Evolutionary conservation across 1,140 invertebrate genomes (phyloP).

Genomic region (Drosophila oshimai): DNA sequence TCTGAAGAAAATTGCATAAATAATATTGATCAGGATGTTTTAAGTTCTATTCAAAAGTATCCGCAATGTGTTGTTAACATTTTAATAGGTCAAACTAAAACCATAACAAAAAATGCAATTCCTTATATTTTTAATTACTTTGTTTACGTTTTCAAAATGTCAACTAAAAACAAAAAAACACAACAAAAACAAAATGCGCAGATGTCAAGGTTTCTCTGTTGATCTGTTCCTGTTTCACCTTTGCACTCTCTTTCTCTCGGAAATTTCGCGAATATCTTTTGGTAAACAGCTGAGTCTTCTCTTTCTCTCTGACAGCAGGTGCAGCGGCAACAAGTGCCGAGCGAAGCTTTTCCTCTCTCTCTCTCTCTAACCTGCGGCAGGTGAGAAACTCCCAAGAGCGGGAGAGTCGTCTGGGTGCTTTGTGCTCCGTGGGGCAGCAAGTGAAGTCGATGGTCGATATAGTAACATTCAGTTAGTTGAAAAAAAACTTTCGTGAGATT

Average conservation of each 20-base stretch:
- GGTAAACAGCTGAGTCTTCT: slow-evolving; percentile 13
- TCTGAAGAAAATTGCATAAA: no score
- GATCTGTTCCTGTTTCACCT: slow-evolving; percentile 19
- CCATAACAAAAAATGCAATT: no score
- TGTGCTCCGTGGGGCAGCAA: no score
- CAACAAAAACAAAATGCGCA: not conserved
- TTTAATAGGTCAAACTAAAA: slow-evolving; percentile 3
- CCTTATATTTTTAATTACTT: no score
- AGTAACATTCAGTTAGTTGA: no score
- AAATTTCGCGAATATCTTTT: slow-evolving; percentile 44
- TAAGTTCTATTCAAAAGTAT: not conserved
- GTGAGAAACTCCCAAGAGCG: no score
- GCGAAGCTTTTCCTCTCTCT: slow-evolving; percentile 44
- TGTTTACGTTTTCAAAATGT: no score
- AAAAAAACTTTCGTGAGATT: slow-evolving; percentile 76
- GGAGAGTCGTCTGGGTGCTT: no score
- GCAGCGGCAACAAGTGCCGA: slow-evolving; percentile 52
- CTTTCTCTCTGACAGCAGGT: slow-evolving; percentile 12
- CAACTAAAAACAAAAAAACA: slow-evolving; percentile 21
- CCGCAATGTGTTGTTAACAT: not conserved
- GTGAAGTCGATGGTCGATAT: no score
- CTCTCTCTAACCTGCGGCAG: not conserved
- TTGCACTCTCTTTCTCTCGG: not conserved
- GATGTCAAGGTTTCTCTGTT: slow-evolving; percentile 35
- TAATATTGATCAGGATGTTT: no score